These are phyloP conservation scores for Corvus moneduloides DNA, from an alignment of 2,113 vertebrate species.

Conservation along the genomic window DNA sequence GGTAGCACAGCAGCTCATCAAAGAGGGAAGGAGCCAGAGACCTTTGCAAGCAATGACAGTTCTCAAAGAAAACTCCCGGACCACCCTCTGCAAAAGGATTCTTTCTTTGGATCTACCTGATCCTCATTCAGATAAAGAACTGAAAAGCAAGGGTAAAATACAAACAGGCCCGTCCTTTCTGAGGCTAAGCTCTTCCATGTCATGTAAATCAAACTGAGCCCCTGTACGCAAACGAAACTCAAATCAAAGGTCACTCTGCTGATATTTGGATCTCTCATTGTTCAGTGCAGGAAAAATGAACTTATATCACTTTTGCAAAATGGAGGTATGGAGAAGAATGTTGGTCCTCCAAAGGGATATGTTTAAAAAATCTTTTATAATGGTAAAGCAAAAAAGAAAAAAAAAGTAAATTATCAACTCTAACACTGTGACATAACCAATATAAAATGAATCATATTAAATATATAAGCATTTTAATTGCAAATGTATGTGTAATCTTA, in stretches of 20 bases:
- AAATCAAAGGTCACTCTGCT: neutral
- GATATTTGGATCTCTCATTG: neutral
- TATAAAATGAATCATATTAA: neutral
- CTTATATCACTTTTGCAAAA: neutral
- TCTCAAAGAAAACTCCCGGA: neutral
- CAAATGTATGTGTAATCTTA: neutral
- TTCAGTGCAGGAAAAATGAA: neutral
- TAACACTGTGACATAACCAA: neutral
- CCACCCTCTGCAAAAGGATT: neutral
- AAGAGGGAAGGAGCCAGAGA: neutral
- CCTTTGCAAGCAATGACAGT: rapidly evolving
- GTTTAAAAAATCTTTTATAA: neutral
- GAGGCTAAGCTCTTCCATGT: neutral
- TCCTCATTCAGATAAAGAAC: neutral
- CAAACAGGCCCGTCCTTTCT: neutral
- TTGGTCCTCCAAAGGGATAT: neutral
- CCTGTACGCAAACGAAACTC: neutral
- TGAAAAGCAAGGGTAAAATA: neutral
- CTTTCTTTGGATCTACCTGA: neutral
- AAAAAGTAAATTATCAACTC: neutral
- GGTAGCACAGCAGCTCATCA: neutral
- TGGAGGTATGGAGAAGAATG: neutral
- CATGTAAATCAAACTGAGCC: neutral
- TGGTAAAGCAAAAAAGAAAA: neutral
- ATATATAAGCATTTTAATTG: neutral